Evolutionary conservation across 64 coral and sea anemone species (phyloP).

Genomic region (Trachythela sp.): DNA sequence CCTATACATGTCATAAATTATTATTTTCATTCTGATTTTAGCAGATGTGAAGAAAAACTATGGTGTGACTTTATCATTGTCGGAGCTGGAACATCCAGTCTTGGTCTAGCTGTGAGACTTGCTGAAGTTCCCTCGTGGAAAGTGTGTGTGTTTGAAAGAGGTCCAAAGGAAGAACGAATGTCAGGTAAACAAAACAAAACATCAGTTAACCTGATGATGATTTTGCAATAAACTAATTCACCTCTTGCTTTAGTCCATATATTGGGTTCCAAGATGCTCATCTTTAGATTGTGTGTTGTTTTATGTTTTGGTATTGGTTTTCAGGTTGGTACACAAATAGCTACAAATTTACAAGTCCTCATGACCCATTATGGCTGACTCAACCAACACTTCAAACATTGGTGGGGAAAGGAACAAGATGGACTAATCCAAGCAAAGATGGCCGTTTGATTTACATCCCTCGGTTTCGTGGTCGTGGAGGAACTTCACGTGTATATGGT

Average conservation of each 20-base stretch:
- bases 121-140: conserved; percentile 49
- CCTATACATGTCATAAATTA: too few species aligned
- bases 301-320: too few species aligned
- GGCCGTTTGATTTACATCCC: conserved; percentile 56
- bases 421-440: conserved; percentile 39
- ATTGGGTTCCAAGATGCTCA: too few species aligned
- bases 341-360: conserved; percentile 53
- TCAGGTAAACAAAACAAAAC: neutral
- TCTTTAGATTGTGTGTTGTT: too few species aligned
- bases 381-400: conserved; percentile 53
- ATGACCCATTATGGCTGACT: conserved; percentile 54
- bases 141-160: conserved; percentile 52
- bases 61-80: conserved; percentile 54
- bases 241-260: too few species aligned
- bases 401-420: neutral
- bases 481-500: conserved; percentile 56
- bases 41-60: neutral
- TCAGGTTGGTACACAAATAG: conserved; percentile 47
- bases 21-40: neutral
- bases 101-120: conserved; percentile 38
- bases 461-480: conserved; percentile 39
- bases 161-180: conserved; percentile 48
- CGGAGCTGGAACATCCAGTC: conserved; percentile 36
- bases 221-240: too few species aligned
- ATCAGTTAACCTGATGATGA: too few species aligned